phyloP scores from a whole-genome alignment of 2,113 vertebrate species.

The Phylloscopus trochilus region DNA sequence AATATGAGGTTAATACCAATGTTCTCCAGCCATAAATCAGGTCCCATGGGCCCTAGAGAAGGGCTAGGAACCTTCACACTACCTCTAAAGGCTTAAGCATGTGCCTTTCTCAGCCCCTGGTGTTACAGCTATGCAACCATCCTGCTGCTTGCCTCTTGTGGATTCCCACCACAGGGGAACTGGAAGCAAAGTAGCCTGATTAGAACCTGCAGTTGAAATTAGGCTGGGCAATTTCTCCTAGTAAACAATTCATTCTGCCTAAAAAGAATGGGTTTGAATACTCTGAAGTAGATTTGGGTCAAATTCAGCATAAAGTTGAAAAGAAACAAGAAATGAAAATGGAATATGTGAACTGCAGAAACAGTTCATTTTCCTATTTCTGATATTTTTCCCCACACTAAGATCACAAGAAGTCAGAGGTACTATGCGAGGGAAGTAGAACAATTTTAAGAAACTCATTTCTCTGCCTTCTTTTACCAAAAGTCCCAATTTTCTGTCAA shows the following conservation, averaged over 20 bases:
- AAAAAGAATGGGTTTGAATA: not conserved
- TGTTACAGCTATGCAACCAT: not conserved
- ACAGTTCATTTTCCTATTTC: not conserved
- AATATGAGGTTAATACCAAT: not conserved
- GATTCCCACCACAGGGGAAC: not conserved
- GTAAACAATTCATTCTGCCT: not conserved
- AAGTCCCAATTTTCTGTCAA: not conserved
- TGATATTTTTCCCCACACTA: not conserved
- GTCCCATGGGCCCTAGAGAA: not conserved
- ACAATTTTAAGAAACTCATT: not conserved
- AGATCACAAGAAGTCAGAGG: not conserved
- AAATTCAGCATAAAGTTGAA: not conserved
- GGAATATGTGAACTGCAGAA: not conserved
- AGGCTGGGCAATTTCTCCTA: not conserved
- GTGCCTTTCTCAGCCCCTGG: not conserved
- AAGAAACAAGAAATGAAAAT: not conserved
- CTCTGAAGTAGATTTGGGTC: not conserved
- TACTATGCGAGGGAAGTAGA: not conserved
- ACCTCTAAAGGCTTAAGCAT: not conserved
- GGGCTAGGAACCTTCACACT: not conserved
- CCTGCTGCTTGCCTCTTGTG: not conserved
- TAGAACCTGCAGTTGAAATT: not conserved
- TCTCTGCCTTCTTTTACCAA: not conserved
- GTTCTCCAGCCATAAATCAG: not conserved
- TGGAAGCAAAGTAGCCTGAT: not conserved